A percentile compares a stretch with the other conserved stretches of the same genome.
phyloP scores from a whole-genome alignment of 2,113 vertebrate species.

The Nesogale talazaci region DNA sequence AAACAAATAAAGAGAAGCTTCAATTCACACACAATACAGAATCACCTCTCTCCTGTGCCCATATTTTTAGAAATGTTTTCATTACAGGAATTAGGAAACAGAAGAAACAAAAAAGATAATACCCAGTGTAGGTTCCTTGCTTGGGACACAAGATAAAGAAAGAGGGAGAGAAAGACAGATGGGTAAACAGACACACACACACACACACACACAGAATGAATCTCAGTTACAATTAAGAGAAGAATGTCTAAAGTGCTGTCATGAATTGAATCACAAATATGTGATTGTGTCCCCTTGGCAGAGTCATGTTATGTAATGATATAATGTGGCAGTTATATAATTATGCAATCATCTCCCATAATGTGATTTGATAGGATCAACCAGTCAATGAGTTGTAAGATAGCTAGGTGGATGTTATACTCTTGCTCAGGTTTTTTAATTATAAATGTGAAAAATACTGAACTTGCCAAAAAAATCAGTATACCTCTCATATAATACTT shows the following conservation, averaged over 20 bases:
- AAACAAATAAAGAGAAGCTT: background rate
- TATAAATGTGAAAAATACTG: no score
- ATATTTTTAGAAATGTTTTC: background rate
- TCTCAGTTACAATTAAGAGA: background rate
- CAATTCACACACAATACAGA: background rate
- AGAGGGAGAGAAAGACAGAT: background rate
- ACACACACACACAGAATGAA: background rate
- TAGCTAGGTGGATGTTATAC: no score
- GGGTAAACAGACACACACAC: background rate
- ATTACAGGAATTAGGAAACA: background rate
- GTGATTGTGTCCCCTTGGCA: no score
- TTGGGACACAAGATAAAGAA: background rate
- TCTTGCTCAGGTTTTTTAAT: no score
- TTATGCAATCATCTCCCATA: no score
- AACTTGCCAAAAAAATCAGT: no score
- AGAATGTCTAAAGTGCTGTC: background rate
- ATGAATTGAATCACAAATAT: no score
- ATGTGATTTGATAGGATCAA: no score
- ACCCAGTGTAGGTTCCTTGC: background rate
- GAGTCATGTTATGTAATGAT: no score
- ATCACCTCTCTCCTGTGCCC: background rate
- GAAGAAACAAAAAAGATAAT: background rate
- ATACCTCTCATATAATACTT: no score
- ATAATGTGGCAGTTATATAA: no score
- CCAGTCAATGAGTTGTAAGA: no score